phyloP scores from a whole-genome alignment of 2,888 invertebrate species.

The Lithodes maja region DNA sequence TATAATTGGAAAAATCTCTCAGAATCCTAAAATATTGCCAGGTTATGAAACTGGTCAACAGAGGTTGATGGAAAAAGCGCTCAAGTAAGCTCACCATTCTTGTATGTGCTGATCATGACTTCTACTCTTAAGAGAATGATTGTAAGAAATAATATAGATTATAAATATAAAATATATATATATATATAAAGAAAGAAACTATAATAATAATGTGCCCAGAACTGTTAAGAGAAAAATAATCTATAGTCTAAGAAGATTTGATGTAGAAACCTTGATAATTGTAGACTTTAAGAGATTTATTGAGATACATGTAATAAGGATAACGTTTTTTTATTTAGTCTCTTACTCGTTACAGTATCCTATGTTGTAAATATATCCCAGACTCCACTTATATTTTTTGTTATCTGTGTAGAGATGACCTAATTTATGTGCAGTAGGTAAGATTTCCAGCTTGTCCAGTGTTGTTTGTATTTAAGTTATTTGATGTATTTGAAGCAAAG shows the following conservation, averaged over 20 bases:
- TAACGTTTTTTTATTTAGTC: background rate
- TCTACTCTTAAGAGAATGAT: conserved; percentile 7
- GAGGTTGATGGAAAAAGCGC: too few species aligned
- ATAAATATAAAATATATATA: conserved; percentile 20
- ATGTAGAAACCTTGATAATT: conserved; percentile 8
- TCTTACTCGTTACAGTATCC: background rate
- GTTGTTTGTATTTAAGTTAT: too few species aligned
- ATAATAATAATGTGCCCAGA: conserved; percentile 17
- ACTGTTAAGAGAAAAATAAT: background rate
- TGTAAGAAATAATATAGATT: conserved; percentile 5
- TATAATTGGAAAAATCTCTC: too few species aligned
- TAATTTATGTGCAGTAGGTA: background rate
- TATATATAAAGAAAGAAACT: conserved; percentile 6
- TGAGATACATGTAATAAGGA: background rate
- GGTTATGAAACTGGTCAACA: too few species aligned
- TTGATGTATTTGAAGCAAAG: too few species aligned
- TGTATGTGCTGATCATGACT: background rate
- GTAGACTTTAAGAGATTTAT: background rate
- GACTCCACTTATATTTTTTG: background rate
- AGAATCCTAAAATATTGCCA: too few species aligned
- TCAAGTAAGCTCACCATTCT: background rate
- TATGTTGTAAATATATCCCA: conserved; percentile 13
- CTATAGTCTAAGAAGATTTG: background rate
- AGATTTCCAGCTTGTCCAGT: too few species aligned
- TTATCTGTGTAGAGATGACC: background rate